Evolutionary conservation across 2,797 vertebrate genomes (phyloP).

Genomic region (Enteromius radiatus): DNA sequence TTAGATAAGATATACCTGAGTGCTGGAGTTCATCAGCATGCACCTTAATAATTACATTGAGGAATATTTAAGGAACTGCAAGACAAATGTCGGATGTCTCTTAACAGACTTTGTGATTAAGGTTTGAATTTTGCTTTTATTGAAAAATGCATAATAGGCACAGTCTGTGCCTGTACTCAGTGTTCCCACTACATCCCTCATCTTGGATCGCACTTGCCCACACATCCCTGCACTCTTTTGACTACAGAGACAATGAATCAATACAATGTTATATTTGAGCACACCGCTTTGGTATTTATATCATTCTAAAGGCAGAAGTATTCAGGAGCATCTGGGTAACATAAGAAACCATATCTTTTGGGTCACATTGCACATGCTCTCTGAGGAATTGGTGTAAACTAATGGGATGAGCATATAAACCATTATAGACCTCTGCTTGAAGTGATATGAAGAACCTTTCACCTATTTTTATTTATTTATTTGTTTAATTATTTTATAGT

Average conservation of each 20-base stretch:
- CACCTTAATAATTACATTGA: not conserved
- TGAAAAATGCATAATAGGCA: constrained; percentile 25
- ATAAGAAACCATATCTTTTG: constrained; percentile 26
- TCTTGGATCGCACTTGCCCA: constrained; percentile 32
- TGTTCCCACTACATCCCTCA: constrained; percentile 40
- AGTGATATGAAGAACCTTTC: constrained; percentile 12
- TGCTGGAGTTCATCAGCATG: not conserved
- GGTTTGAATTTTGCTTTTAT: constrained; percentile 29
- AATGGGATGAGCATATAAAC: constrained; percentile 26
- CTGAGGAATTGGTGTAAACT: constrained; percentile 19
- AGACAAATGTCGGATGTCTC: not conserved
- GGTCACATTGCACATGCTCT: constrained; percentile 25
- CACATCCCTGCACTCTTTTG: constrained; percentile 28
- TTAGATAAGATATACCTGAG: constrained; percentile 38
- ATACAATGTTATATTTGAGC: constrained; percentile 45
- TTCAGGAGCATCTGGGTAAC: constrained; percentile 5
- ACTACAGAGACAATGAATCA: constrained; percentile 36
- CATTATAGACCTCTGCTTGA: constrained; percentile 19
- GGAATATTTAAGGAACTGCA: not conserved
- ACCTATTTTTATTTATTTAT: not conserved
- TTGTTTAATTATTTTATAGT: not conserved
- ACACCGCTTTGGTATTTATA: constrained; percentile 36
- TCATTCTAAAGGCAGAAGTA: constrained; percentile 34
- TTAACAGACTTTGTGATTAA: constrained; percentile 6
- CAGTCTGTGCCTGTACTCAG: constrained; percentile 27